phyloP scores from a whole-genome alignment of 2,888 invertebrate genomes.

The Cosmia trapezina region DNA sequence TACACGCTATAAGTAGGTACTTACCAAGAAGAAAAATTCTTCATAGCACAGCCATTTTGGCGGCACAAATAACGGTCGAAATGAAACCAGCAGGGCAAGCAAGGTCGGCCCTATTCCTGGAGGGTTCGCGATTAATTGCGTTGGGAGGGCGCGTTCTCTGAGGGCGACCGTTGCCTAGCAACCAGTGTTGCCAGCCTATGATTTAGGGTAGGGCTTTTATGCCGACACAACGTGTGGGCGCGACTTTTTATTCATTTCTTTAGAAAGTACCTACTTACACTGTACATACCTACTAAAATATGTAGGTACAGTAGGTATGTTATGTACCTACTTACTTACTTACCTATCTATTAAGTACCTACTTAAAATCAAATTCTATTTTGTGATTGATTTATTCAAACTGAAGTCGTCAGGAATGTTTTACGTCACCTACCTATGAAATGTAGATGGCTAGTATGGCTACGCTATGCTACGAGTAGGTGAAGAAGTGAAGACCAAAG shows the following conservation, averaged over 20 bases:
- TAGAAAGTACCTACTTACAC: not conserved
- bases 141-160: constrained; percentile 66
- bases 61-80: constrained; percentile 55
- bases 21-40: constrained; percentile 8
- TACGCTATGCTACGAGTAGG: too few relatives aligned
- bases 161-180: constrained; percentile 67
- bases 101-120: constrained; percentile 68
- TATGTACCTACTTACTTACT: not conserved
- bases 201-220: constrained; percentile 44
- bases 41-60: constrained; percentile 26
- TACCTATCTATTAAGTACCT: too few relatives aligned
- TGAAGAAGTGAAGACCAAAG: too few relatives aligned
- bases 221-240: constrained; percentile 21
- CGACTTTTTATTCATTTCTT: constrained; percentile 40
- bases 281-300: not conserved
- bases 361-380: not conserved
- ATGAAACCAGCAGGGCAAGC: constrained; percentile 66
- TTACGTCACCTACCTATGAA: too few relatives aligned
- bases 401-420: too few relatives aligned
- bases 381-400: constrained; percentile 1
- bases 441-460: too few relatives aligned
- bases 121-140: constrained; percentile 74
- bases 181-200: constrained; percentile 51
- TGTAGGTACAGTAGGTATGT: too few relatives aligned
- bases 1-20: too few relatives aligned